phyloP scores from a whole-genome alignment of 2,888 invertebrate genomes.

The Trachelus iudaicus region DNA sequence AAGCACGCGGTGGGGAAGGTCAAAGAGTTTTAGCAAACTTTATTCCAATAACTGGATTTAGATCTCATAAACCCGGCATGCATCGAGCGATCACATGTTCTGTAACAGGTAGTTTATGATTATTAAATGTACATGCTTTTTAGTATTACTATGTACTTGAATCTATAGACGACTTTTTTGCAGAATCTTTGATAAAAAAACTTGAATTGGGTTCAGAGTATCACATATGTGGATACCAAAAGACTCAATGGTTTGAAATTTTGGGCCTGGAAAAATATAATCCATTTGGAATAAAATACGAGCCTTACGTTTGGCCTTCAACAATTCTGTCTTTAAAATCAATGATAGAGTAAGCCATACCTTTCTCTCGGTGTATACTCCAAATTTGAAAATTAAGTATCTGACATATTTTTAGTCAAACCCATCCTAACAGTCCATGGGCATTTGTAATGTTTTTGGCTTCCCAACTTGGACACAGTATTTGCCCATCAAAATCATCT shows the following conservation, averaged over 20 bases:
- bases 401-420: slow-evolving; percentile 6
- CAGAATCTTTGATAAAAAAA: slow-evolving; percentile 30
- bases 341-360: not conserved
- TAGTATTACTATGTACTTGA: not conserved
- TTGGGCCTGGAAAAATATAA: slow-evolving; percentile 24
- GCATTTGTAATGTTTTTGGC: slow-evolving; percentile 19
- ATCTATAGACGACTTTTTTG: not conserved
- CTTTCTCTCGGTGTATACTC: not conserved
- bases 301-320: not conserved
- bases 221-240: slow-evolving; percentile 29
- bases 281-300: slow-evolving; percentile 7
- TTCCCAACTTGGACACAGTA: slow-evolving; percentile 17
- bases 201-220: slow-evolving; percentile 37
- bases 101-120: not conserved
- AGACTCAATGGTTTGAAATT: slow-evolving; percentile 15
- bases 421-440: slow-evolving; percentile 24
- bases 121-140: not conserved
- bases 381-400: not conserved
- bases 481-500: slow-evolving; percentile 10
- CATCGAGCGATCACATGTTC: not conserved
- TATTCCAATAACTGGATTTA: not conserved
- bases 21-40: not conserved
- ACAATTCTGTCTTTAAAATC: not conserved
- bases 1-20: not conserved
- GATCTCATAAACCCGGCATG: not conserved